Conservation (phyloP, 2,888 invertebrate species). For the Capitulum mitella region DNA sequence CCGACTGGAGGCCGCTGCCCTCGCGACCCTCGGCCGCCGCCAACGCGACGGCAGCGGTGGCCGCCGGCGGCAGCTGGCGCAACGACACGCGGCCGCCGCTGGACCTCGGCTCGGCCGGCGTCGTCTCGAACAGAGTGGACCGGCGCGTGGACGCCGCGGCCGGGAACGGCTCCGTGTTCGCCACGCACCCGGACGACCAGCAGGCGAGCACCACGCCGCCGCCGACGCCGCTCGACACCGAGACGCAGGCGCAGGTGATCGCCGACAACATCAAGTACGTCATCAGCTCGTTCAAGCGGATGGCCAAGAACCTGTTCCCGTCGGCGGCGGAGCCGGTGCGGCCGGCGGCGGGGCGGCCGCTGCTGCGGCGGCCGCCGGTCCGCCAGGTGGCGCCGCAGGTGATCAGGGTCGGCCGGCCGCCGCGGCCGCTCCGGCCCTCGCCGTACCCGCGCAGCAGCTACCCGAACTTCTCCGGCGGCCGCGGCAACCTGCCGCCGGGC, state of each 20-base stretch:
- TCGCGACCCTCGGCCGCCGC: background rate
- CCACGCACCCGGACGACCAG: slow-evolving; percentile 13
- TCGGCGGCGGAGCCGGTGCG: background rate
- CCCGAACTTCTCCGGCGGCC: background rate
- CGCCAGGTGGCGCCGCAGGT: slow-evolving; percentile 3
- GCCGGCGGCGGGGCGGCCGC: background rate
- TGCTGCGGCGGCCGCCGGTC: slow-evolving; percentile 1
- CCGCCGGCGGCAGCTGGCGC: background rate
- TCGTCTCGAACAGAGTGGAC: background rate
- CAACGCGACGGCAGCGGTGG: background rate
- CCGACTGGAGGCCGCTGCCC: no score
- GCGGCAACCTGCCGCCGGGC: background rate
- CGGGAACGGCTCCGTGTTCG: background rate
- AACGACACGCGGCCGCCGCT: background rate
- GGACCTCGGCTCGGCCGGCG: background rate
- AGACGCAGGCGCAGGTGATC: slow-evolving; percentile 19
- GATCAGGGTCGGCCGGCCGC: background rate
- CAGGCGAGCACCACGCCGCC: background rate
- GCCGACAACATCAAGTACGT: slow-evolving; percentile 26
- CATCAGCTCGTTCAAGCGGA: slow-evolving; percentile 20
- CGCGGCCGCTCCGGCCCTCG: background rate
- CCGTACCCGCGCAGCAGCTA: background rate
- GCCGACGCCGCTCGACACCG: background rate
- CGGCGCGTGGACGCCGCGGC: background rate
- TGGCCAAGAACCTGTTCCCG: slow-evolving; percentile 19